Evolutionary conservation across 2,888 invertebrate species (phyloP), one percentile per base, ranked within the genome.

Genomic region (Strigamia maritima): DNA sequence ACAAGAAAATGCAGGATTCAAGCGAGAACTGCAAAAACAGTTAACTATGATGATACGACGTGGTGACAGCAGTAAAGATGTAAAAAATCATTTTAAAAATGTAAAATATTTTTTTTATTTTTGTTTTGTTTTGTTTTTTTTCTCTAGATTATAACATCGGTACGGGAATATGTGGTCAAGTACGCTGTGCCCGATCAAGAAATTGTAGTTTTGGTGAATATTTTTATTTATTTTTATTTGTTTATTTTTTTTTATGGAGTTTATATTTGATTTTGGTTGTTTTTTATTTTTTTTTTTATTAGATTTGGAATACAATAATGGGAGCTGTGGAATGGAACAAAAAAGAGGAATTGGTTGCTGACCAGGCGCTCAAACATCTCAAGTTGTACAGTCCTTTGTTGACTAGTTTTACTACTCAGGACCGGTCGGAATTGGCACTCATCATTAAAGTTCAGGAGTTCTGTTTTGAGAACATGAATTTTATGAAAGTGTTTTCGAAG

Each of bases 391-490:
- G 95, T 82, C 91, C 92, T 80, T 88, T 98, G 83, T 90, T 98
- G 85, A 92, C 92, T 82, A 93, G 94, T 38, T 95, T 97, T 84
- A 92, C 95, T 83, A 92, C 92, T 85, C 91, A 92, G 81, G 92
- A 93, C 82, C 93, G 93, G 84, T 92, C 96, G 75, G 95, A 98
- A 88, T 89, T 95, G 84, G 92, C 93, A 80, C 90, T 98, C 82
- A 90, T 98, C 85, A 89, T 94, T 82, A 95, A 95, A 88, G 94
- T 97, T 83, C 98, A 98, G 88, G 97, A 98, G 86, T 98, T 94
- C 88, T 98, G 97, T 88, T 98, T 98, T 87, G 97, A 97, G 86
- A 97, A 98, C 89, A 97, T 97, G 97, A 95, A 94, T 87, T 98
- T 98, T 88, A 95, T 98, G 95, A 95, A 95, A 86, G 95, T 95